Evolutionary conservation across 2,113 vertebrate species (phyloP).

Genomic region (Heterotis niloticus): DNA sequence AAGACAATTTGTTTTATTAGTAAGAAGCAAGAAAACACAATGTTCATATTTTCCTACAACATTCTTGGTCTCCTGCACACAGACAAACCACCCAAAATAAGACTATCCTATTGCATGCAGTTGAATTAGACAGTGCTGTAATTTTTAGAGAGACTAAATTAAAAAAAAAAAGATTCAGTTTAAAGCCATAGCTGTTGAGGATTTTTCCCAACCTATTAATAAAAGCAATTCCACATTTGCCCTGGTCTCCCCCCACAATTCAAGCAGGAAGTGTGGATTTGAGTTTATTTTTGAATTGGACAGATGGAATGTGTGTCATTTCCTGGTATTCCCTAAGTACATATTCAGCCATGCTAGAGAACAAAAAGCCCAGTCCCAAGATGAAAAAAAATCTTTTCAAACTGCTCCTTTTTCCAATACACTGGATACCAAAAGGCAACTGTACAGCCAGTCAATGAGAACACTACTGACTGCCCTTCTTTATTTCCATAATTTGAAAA

Average conservation of each 20-base stretch:
- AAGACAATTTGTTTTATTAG: too few species aligned
- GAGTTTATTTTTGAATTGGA: conserved; percentile 72
- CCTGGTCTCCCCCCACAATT: conserved; percentile 48
- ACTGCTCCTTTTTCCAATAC: background rate
- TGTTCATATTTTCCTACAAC: too few species aligned
- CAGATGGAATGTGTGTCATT: conserved; percentile 75
- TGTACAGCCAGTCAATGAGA: background rate
- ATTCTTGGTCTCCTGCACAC: too few species aligned
- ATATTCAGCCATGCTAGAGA: conserved; percentile 57
- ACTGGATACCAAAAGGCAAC: background rate
- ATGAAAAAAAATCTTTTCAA: conserved; percentile 53
- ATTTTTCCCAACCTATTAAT: background rate
- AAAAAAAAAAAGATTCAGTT: conserved; percentile 32
- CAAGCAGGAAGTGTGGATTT: conserved; percentile 53
- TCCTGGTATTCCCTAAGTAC: conserved; percentile 70
- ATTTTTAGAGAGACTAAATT: too few species aligned
- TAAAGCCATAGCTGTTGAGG: background rate
- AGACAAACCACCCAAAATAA: background rate
- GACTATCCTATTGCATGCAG: background rate
- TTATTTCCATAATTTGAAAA: background rate
- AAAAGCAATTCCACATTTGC: conserved; percentile 33
- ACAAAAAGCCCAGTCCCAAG: conserved; percentile 61
- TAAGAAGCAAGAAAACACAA: too few species aligned
- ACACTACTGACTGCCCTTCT: background rate
- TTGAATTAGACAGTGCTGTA: background rate